Conservation (phyloP, 2,113 vertebrate species). For the Acrocephalus kingi region DNA sequence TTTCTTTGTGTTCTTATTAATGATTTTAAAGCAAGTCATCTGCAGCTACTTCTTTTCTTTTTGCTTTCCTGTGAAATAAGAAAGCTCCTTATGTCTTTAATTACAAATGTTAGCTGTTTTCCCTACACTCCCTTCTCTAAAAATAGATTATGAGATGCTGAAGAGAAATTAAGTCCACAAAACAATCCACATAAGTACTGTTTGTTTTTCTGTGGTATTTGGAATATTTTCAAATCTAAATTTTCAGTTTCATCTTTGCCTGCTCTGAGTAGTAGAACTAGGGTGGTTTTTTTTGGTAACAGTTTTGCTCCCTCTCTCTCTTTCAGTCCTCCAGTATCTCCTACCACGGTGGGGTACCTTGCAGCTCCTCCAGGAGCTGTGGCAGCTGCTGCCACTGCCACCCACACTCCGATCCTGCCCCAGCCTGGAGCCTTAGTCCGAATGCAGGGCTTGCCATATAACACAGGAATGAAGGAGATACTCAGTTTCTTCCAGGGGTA, state of each 20-base stretch:
- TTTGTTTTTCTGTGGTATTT: not conserved
- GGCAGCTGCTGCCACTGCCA: conserved; percentile 82
- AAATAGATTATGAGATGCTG: not conserved
- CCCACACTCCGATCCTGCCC: conserved; percentile 79
- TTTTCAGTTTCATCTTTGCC: not conserved
- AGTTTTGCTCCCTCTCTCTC: not conserved
- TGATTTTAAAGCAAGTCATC: not conserved
- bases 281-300: not conserved
- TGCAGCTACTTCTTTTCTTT: not conserved
- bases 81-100: not conserved
- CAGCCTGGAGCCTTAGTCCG: conserved; percentile 88
- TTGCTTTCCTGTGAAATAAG: not conserved
- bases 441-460: conserved; percentile 97
- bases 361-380: conserved; percentile 86
- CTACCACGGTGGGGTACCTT: conserved; percentile 90
- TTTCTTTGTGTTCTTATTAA: not conserved
- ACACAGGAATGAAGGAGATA: conserved; percentile 93
- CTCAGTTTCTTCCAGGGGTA: conserved; percentile 97
- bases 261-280: not conserved
- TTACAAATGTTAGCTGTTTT: not conserved
- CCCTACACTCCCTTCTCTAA: not conserved
- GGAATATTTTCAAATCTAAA: not conserved
- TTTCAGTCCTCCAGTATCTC: conserved; percentile 91
- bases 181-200: not conserved
- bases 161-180: not conserved